Evolutionary conservation across 2,797 vertebrate species (phyloP).

Genomic region (Trichosurus vulpecula): DNA sequence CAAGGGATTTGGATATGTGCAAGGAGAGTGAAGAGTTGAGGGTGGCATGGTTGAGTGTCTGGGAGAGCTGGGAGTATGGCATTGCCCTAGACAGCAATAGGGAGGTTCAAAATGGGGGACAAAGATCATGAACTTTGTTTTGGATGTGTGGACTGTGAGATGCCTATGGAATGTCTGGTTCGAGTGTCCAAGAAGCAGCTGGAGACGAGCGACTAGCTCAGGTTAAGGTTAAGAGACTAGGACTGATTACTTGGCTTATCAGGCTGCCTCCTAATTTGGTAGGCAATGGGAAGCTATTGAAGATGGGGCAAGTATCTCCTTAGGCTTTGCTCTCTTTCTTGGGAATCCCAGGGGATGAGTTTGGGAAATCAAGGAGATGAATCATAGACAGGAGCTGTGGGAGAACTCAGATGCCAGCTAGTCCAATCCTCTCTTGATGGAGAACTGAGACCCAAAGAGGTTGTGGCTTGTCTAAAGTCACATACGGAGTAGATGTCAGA

Average conservation of each 20-base stretch:
- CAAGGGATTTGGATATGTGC: neutral
- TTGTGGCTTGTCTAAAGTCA: neutral
- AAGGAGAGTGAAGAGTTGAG: neutral
- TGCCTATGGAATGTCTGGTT: neutral
- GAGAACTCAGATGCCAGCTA: neutral
- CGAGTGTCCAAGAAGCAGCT: neutral
- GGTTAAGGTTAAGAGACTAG: neutral
- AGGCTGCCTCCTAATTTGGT: neutral
- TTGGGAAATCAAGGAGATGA: neutral
- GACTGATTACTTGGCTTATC: neutral
- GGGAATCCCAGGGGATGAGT: neutral
- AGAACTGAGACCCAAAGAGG: neutral
- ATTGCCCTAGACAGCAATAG: neutral
- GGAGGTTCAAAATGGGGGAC: neutral
- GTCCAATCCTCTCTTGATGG: neutral
- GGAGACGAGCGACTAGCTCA: neutral
- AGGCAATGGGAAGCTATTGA: neutral
- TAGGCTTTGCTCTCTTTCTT: neutral
- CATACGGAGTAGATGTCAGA: neutral
- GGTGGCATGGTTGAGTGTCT: neutral
- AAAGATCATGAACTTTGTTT: neutral
- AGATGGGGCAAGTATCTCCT: neutral
- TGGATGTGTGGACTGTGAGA: neutral
- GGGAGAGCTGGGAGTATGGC: neutral
- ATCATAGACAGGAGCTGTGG: neutral